Evolutionary conservation across 2,888 invertebrate genomes (phyloP).

Genomic region (Synanthedon andrenaeformis): DNA sequence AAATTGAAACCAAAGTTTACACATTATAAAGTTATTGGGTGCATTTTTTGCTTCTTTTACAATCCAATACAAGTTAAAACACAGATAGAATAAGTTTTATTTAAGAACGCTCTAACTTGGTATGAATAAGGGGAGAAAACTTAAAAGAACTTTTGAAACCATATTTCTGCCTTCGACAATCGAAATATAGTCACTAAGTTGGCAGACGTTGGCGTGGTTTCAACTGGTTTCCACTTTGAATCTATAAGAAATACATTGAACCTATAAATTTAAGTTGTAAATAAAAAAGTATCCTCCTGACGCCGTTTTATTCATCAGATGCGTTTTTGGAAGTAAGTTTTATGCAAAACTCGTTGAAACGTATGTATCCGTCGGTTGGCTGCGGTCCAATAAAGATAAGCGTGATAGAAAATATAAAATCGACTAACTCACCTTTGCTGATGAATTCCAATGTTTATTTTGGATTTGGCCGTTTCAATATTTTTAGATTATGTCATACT

Average conservation of each 20-base stretch:
- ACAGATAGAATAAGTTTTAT: not conserved
- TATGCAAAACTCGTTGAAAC: constrained; percentile 41
- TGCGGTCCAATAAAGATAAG: constrained; percentile 22
- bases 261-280: constrained; percentile 34
- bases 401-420: constrained; percentile 14
- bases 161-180: not conserved
- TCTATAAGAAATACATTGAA: constrained; percentile 36
- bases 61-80: not conserved
- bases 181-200: constrained; percentile 27
- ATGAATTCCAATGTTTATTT: no score
- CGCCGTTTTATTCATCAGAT: constrained; percentile 41
- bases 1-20: no score
- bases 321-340: constrained; percentile 35
- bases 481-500: no score
- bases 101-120: not conserved
- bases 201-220: constrained; percentile 34
- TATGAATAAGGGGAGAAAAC: not conserved
- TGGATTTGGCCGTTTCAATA: no score
- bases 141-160: not conserved
- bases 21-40: no score
- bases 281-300: constrained; percentile 27
- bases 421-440: not conserved
- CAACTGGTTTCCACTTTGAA: constrained; percentile 22
- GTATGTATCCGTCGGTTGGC: constrained; percentile 42
- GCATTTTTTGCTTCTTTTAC: not conserved